Evolutionary conservation across 2,797 vertebrate genomes (phyloP).

Genomic region (Florisuga fusca): DNA sequence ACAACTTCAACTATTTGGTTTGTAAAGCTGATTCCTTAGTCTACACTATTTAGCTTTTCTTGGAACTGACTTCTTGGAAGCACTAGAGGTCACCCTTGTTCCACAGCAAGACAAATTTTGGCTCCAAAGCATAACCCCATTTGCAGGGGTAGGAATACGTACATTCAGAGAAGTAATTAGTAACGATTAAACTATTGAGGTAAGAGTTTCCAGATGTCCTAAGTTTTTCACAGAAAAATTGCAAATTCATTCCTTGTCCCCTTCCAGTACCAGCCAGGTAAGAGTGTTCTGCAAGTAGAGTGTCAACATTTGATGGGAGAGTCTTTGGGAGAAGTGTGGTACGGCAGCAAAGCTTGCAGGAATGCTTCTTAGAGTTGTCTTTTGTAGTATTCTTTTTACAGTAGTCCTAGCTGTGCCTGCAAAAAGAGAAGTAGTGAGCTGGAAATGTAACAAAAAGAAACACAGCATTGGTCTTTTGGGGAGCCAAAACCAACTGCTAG

Average conservation of each 20-base stretch:
- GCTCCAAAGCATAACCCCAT: neutral
- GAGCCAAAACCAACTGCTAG: neutral
- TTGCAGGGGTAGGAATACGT: neutral
- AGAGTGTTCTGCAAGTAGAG: neutral
- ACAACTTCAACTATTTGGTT: neutral
- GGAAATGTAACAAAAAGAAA: neutral
- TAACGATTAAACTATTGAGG: neutral
- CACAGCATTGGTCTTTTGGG: neutral
- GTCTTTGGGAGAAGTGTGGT: neutral
- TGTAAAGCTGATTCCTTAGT: neutral
- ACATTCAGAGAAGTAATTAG: neutral
- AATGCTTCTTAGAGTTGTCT: neutral
- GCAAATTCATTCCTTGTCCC: neutral
- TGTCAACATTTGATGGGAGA: neutral
- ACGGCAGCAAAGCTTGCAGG: neutral
- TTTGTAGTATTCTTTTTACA: neutral
- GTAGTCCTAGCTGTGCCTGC: neutral
- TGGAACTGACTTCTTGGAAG: neutral
- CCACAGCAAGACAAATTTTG: slow-evolving; percentile 9
- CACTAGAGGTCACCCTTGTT: slow-evolving; percentile 66
- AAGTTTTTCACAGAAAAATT: neutral
- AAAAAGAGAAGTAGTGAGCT: neutral
- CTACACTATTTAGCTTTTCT: neutral
- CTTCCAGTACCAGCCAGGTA: neutral
- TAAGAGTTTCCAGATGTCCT: slow-evolving; percentile 17